Evolutionary conservation across 1,140 invertebrate genomes (phyloP), one percentile per base, ranked within the genome.

Genomic region (Drosophila erecta): DNA sequence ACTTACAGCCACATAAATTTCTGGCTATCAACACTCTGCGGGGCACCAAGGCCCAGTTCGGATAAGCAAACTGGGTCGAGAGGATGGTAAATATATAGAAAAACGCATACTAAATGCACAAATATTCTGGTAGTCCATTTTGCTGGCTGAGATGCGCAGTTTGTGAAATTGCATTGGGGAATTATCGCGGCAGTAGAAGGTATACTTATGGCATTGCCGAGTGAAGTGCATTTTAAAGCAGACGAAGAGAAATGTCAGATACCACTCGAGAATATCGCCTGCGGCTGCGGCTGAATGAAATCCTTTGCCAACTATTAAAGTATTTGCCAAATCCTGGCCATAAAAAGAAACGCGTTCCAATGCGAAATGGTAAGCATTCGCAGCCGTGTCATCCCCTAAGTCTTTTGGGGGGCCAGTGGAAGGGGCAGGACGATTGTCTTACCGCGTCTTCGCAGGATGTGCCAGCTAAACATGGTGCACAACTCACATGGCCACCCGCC

Each of bases 1-100:
- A 75, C 59, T 58, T 58, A 65, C 24, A 57, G 70, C 33, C 71
- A 40, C 70, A 75, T 75, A 75, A 65, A 75, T 75, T 58, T 40
- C 58, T 46, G 71, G 53, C 72, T 53, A 75, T 75, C 72, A 75
- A 75, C 72, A 66, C 71, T 58, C 35, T 53, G 27, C 35, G 41
- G 50, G 47, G 41, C 17, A 3, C 10, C 5, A 5, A 41, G 57
- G 12, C 17, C 6, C 33, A n/a, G 40, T 35, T 37, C 15, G 58
- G 64, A 67, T 65, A 67, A 44, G 64, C 64, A 53, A 67, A 67
- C 37, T 67, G 46, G 64, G 60, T 44, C 46, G 60, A 35, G 56
- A 22, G n/a, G 15, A 14, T 33, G 61, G 41, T n/a, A 56, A 56
- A 69, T 69, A 70, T 37, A 41, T 47, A 49, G 46, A 66, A 53